These are phyloP conservation scores for Saccopteryx bilineata DNA, from an alignment of 2,113 vertebrate genomes.

Conservation along the genomic window DNA sequence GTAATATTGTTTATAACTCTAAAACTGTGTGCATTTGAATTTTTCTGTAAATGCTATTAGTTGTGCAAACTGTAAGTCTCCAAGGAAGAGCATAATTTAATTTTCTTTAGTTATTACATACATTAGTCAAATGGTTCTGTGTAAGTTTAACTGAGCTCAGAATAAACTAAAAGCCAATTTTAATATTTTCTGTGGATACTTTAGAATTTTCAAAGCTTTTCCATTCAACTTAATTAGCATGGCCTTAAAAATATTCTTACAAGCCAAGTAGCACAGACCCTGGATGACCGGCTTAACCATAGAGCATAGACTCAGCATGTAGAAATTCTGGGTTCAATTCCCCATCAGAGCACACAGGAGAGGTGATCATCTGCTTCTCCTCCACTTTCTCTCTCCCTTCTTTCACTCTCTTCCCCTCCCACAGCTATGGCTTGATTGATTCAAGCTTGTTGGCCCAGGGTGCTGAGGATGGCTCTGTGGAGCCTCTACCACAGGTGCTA, in stretches of 20 bases:
- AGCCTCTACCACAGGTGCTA: too few relatives aligned
- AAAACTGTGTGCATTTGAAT: not conserved
- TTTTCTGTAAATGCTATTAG: not conserved
- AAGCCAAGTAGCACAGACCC: not conserved
- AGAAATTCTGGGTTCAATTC: too few relatives aligned
- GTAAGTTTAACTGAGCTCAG: not conserved
- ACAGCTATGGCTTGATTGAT: too few relatives aligned
- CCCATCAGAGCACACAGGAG: too few relatives aligned
- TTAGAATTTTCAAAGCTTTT: conserved; percentile 10
- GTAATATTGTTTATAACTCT: not conserved
- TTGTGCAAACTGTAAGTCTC: not conserved
- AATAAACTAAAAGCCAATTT: conserved; percentile 29
- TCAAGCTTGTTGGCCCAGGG: too few relatives aligned
- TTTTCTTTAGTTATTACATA: not conserved
- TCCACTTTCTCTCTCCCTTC: too few relatives aligned
- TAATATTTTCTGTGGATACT: not conserved
- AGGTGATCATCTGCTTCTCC: too few relatives aligned
- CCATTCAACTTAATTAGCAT: not conserved
- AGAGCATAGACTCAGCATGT: too few relatives aligned
- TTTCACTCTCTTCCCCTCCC: too few relatives aligned
- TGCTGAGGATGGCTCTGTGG: too few relatives aligned
- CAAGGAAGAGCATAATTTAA: not conserved
- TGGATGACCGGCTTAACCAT: too few relatives aligned
- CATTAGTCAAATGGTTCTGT: not conserved
- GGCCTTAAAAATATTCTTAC: not conserved